Base-by-base conservation (phyloP, 1,140 invertebrate species). In the Agraylea sexmaculata region DNA sequence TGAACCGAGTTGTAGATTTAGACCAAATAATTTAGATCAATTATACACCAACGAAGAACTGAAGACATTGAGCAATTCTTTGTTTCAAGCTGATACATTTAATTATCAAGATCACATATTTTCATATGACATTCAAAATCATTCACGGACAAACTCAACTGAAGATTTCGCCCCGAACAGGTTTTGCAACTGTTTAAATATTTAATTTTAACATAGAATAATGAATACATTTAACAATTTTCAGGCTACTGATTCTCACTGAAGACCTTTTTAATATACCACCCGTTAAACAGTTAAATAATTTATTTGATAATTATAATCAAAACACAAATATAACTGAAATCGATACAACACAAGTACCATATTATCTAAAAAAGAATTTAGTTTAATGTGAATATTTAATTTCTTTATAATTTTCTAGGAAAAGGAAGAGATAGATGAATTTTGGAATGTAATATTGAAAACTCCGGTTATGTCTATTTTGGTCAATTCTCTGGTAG, bases 231-330 rank as follows among this genome's bases (percentile, higher is more conserved):
- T n/a, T 7, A 25, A 25, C 20, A 11, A 39, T 17, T 29, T 39
- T 39, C 15, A 39, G 37, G 12, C 15, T 39, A 15, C 6, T 39
- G 19, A 39, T 11, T 3, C 16, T 39, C 11, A 7, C 28, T 16
- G 23, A 39, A 11, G 27, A 29, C 3, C 17, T 39, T 7, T 39
- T 23, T 23, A 39, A 29, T 28, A 39, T 39, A 29, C 25, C 37
- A 8, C 28, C 37, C 2, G 30, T 39, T 17, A 19, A 23, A 28
- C 13, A 23, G 3, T 13, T 39, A 28, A 39, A 7, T 17, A 13
- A 19, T 13, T 18, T 39, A 29, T 39, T 23, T 39, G 37, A 39
- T 28, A 39, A 39, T 39, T 39, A 39, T 30, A 28, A 39, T 29
- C 23, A 28, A 28, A 18, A 39, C n/a, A 18, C 37, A 16, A 28